phyloP scores from a whole-genome alignment of 2,113 vertebrate species.

The Copsychus sechellarum region DNA sequence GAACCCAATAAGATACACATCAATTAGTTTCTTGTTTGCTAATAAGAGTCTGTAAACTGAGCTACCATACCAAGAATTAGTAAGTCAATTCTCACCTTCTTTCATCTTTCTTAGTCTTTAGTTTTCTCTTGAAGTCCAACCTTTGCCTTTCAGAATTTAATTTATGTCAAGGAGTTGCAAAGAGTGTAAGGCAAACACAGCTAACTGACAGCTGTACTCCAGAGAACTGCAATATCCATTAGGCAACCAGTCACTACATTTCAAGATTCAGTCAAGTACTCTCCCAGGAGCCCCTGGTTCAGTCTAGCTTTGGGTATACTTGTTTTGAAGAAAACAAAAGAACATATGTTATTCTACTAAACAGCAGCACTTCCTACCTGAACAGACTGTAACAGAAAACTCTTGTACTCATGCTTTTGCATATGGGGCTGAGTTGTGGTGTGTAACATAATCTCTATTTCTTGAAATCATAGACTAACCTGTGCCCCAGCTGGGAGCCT shows the following conservation, averaged over 20 bases:
- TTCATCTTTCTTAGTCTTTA: not conserved
- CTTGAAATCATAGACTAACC: not conserved
- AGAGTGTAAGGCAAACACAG: not conserved
- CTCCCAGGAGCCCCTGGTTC: not conserved
- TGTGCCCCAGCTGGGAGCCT: not conserved
- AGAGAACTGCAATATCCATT: not conserved
- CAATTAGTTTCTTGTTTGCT: not conserved
- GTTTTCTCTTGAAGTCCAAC: not conserved
- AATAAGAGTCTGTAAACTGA: not conserved
- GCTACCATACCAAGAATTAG: not conserved
- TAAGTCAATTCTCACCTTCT: not conserved
- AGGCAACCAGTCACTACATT: not conserved
- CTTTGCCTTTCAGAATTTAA: not conserved
- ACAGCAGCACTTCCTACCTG: not conserved
- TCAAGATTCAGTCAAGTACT: not conserved
- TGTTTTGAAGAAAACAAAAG: constrained; percentile 18
- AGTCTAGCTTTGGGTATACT: not conserved
- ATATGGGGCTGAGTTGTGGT: not conserved
- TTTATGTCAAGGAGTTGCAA: not conserved
- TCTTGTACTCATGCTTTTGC: not conserved
- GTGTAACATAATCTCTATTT: not conserved
- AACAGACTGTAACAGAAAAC: not conserved
- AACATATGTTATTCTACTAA: not conserved
- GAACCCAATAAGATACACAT: not conserved
- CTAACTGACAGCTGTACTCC: constrained; percentile 21